phyloP scores from a whole-genome alignment of 1,140 invertebrate species.

The Alviniconcha marisindica region DNA sequence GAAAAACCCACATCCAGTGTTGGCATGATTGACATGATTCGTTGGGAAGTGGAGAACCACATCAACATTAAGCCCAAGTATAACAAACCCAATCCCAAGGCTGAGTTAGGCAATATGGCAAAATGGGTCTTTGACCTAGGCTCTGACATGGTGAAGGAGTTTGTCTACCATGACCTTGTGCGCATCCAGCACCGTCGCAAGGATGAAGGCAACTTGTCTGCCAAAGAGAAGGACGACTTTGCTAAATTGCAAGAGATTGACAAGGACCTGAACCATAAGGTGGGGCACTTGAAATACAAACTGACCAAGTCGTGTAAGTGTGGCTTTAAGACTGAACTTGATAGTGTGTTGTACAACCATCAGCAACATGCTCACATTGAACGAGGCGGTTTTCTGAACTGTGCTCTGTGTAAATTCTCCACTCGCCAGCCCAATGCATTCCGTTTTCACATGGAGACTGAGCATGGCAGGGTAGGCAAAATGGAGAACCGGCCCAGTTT shows the following conservation, averaged over 20 bases:
- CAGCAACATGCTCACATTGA: constrained; percentile 94
- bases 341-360: constrained; percentile 90
- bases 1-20: constrained; percentile 79
- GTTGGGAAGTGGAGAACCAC: constrained; percentile 61
- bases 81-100: constrained; percentile 59
- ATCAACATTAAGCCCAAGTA: constrained; percentile 64
- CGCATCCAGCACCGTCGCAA: constrained; percentile 89
- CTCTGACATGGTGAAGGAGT: constrained; percentile 93
- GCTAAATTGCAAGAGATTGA: constrained; percentile 90
- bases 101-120: constrained; percentile 83
- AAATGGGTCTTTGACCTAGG: constrained; percentile 96
- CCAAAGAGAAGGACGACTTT: constrained; percentile 87
- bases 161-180: constrained; percentile 92
- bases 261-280: constrained; percentile 76
- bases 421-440: constrained; percentile 91
- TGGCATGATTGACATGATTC: constrained; percentile 63
- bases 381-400: constrained; percentile 82
- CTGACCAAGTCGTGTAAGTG: constrained; percentile 93
- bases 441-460: constrained; percentile 92
- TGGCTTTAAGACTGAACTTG: constrained; percentile 94
- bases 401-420: constrained; percentile 92
- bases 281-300: constrained; percentile 87
- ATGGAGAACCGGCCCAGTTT: constrained; percentile 90
- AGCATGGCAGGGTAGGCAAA: constrained; percentile 89
- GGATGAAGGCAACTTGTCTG: constrained; percentile 80